phyloP scores from a whole-genome alignment of 2,888 invertebrate genomes.

The Pammene aurita region DNA sequence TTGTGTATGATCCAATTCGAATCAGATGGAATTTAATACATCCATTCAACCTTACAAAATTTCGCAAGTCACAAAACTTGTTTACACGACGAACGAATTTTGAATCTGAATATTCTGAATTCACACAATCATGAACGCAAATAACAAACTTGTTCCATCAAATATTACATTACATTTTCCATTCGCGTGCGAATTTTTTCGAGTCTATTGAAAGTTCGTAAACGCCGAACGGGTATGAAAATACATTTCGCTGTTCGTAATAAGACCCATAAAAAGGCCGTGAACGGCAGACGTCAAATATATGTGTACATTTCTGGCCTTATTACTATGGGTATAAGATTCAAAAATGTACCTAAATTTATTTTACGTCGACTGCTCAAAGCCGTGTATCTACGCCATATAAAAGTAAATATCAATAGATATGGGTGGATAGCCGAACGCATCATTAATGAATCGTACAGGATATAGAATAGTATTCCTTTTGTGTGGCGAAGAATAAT shows the following conservation, averaged over 20 bases:
- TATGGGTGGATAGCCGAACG: constrained; percentile 19
- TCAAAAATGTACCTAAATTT: background rate
- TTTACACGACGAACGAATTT: background rate
- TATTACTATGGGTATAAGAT: background rate
- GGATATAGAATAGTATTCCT: constrained; percentile 35
- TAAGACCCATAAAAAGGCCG: constrained; percentile 22
- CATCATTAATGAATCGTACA: constrained; percentile 35
- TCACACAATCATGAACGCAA: constrained; percentile 10
- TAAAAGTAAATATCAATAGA: constrained; percentile 33
- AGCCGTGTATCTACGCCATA: constrained; percentile 22
- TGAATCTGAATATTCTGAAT: constrained; percentile 1
- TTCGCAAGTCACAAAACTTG: constrained; percentile 30
- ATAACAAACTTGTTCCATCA: constrained; percentile 20
- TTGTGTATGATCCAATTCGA: background rate
- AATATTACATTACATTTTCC: constrained; percentile 31
- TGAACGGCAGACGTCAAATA: too few relatives aligned
- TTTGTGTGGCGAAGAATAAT: constrained; percentile 30
- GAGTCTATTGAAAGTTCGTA: constrained; percentile 28
- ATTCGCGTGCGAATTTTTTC: constrained; percentile 8
- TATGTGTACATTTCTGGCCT: background rate
- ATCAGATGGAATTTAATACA: background rate
- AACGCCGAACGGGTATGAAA: constrained; percentile 20
- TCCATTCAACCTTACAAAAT: background rate
- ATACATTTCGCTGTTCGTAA: constrained; percentile 27
- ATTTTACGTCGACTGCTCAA: background rate